phyloP scores from a whole-genome alignment of 2,888 invertebrate genomes.

The Cistogaster globosa region DNA sequence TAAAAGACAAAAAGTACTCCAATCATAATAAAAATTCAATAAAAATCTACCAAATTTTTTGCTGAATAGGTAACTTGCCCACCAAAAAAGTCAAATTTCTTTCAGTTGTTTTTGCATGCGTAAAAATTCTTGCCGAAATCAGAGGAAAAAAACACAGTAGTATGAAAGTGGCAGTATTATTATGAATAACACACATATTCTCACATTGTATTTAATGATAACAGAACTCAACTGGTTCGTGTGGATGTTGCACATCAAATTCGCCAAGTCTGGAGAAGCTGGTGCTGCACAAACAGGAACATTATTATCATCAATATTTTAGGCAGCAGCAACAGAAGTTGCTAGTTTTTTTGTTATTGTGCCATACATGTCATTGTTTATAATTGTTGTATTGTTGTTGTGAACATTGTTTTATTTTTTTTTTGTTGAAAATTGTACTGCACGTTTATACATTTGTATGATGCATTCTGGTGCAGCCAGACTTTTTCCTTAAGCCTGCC shows the following conservation, averaged over 20 bases:
- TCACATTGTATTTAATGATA: slow-evolving; percentile 65
- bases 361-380: slow-evolving; percentile 67
- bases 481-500: slow-evolving; percentile 31
- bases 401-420: slow-evolving; percentile 69
- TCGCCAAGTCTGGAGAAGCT: slow-evolving; percentile 9
- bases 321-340: slow-evolving; percentile 55
- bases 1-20: slow-evolving; percentile 15
- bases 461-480: slow-evolving; percentile 53
- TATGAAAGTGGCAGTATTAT: slow-evolving; percentile 68
- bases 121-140: slow-evolving; percentile 51
- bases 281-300: slow-evolving; percentile 36
- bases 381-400: slow-evolving; percentile 70
- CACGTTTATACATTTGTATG: slow-evolving; percentile 31
- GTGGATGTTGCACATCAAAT: slow-evolving; percentile 2
- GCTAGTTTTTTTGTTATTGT: slow-evolving; percentile 21
- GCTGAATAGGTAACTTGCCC: not conserved
- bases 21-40: slow-evolving; percentile 56
- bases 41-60: slow-evolving; percentile 43
- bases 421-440: slow-evolving; percentile 41
- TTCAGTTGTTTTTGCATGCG: slow-evolving; percentile 54
- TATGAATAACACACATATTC: slow-evolving; percentile 71
- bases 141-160: slow-evolving; percentile 49
- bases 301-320: slow-evolving; percentile 43
- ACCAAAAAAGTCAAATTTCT: not conserved
- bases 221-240: slow-evolving; percentile 33